Percentiles rank a stretch among this genome's conserved stretches.
phyloP scores from a whole-genome alignment of 2,888 invertebrate genomes.

The Deroplatys truncata region DNA sequence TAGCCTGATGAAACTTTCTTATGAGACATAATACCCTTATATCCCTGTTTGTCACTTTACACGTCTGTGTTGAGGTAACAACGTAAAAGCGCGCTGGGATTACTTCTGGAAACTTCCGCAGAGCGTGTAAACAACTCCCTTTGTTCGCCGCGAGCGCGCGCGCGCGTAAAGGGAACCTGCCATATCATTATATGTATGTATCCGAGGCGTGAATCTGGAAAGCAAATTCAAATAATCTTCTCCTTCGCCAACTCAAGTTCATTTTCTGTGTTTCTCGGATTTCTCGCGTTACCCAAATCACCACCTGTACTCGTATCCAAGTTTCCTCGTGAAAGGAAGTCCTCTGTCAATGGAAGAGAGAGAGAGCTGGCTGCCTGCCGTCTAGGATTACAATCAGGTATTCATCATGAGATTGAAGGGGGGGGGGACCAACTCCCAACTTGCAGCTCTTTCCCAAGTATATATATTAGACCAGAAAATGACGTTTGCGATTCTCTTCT shows the following conservation, averaged over 20 bases:
- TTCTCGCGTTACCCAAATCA: background rate
- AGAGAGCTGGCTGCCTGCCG: background rate
- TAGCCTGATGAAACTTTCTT: no score
- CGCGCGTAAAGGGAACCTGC: background rate
- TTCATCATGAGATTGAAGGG: background rate
- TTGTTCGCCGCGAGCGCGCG: no score
- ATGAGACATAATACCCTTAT: no score
- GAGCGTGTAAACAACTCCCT: no score
- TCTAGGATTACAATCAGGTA: conserved; percentile 4
- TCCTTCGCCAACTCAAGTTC: background rate
- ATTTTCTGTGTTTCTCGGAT: background rate
- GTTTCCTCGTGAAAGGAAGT: background rate
- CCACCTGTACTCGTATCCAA: background rate
- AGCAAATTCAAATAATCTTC: background rate
- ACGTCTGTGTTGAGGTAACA: no score
- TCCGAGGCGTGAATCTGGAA: background rate
- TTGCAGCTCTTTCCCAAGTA: background rate
- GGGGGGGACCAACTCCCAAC: background rate
- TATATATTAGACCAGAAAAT: background rate
- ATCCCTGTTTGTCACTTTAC: no score
- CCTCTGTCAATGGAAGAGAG: background rate
- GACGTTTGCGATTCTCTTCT: background rate
- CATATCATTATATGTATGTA: background rate
- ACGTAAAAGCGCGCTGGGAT: no score
- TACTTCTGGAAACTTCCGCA: no score